phyloP scores from a whole-genome alignment of 2,797 vertebrate species.

The Sebastes goodei region DNA sequence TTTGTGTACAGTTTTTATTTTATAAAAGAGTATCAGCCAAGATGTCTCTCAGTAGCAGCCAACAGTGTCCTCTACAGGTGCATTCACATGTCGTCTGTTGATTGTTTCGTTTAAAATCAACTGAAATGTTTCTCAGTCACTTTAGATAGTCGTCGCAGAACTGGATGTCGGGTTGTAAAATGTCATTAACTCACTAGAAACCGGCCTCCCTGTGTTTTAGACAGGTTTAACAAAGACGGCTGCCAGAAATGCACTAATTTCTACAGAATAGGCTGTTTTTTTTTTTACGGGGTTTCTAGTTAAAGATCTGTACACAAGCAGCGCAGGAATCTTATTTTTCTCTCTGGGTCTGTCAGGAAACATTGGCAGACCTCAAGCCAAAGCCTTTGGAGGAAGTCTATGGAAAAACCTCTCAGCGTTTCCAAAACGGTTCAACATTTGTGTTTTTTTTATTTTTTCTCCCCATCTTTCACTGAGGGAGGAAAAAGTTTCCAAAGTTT shows the following conservation, averaged over 20 bases:
- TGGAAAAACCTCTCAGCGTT: conserved; percentile 38
- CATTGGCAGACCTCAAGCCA: conserved; percentile 54
- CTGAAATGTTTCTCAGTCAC: conserved; percentile 67
- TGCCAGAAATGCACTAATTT: conserved; percentile 62
- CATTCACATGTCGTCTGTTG: conserved; percentile 21
- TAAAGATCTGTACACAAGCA: conserved; percentile 9
- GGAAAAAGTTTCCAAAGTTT: conserved; percentile 27
- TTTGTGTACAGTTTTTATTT: conserved; percentile 76
- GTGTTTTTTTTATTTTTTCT: background rate
- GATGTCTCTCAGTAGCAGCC: conserved; percentile 64
- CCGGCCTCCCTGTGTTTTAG: conserved; percentile 18
- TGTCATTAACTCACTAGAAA: conserved; percentile 30
- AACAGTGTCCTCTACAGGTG: conserved; percentile 42
- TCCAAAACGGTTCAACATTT: conserved; percentile 33
- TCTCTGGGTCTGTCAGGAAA: conserved; percentile 36
- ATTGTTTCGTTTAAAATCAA: conserved; percentile 51
- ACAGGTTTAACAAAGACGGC: background rate
- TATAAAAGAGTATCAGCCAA: conserved; percentile 70
- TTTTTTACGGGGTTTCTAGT: background rate
- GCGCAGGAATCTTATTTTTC: conserved; percentile 18
- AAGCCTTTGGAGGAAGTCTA: conserved; percentile 42
- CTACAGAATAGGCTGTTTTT: background rate
- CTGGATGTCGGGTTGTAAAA: conserved; percentile 63
- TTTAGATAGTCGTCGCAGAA: conserved; percentile 70
- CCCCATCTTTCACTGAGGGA: background rate